These are phyloP conservation scores for Acanthornis magna DNA, from an alignment of 2,797 vertebrate genomes.

Conservation along the genomic window DNA sequence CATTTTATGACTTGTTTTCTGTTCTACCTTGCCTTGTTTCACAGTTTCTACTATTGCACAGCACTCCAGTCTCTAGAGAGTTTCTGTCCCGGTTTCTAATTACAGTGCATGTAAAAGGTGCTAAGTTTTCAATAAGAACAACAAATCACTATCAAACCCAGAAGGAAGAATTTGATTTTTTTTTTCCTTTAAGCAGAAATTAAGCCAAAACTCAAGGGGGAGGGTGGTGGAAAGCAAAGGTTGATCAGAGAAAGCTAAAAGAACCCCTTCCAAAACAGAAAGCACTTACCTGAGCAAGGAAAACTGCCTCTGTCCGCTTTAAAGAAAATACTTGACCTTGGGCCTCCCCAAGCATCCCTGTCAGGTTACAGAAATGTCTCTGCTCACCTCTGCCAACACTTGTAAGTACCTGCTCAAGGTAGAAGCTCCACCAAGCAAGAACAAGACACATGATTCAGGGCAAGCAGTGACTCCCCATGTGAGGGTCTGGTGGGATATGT, in stretches of 20 bases:
- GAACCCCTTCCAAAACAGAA: not conserved
- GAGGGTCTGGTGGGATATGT: not conserved
- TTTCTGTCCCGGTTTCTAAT: not conserved
- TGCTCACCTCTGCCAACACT: not conserved
- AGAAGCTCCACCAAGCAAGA: not conserved
- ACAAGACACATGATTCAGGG: rapidly evolving
- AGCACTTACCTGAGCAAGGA: not conserved
- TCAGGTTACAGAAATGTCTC: not conserved
- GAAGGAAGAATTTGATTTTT: not conserved
- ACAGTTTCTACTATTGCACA: not conserved
- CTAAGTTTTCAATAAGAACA: not conserved
- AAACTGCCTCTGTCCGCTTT: not conserved
- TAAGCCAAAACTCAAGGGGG: not conserved
- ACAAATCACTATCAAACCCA: not conserved
- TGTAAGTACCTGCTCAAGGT: not conserved
- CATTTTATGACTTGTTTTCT: not conserved
- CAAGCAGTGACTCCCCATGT: rapidly evolving
- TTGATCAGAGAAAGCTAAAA: not conserved
- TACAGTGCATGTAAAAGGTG: not conserved
- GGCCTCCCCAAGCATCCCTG: not conserved
- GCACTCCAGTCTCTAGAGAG: not conserved
- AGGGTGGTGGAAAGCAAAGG: not conserved
- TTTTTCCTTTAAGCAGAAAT: not conserved
- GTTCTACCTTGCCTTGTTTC: not conserved
- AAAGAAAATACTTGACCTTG: not conserved